Evolutionary conservation across 2,888 invertebrate species (phyloP).

Genomic region (Lamellibrachia satsuma): DNA sequence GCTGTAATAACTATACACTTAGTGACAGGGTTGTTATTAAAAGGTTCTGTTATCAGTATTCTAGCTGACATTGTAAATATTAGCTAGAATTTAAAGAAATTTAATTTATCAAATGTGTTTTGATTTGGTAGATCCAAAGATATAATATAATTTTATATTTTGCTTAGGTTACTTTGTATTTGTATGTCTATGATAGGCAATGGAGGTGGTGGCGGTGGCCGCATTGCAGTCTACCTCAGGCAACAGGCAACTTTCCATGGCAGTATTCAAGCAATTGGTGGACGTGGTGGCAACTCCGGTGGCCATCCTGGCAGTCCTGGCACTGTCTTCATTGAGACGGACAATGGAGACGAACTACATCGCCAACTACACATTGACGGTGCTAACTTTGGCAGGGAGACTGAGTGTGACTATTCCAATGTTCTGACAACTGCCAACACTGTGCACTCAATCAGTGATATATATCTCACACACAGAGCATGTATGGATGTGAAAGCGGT

Average conservation of each 20-base stretch:
- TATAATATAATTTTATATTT: too few relatives aligned
- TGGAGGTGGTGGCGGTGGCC: slow-evolving; percentile 45
- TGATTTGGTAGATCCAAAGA: neutral
- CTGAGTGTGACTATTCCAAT: neutral
- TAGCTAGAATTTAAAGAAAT: neutral
- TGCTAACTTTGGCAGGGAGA: neutral
- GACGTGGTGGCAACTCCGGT: slow-evolving; percentile 33
- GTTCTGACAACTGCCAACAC: neutral
- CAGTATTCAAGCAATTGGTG: slow-evolving; percentile 44
- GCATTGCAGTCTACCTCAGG: slow-evolving; percentile 44
- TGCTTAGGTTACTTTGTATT: neutral
- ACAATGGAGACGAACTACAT: neutral
- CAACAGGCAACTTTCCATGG: slow-evolving; percentile 45
- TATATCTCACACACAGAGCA: neutral
- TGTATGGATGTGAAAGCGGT: neutral
- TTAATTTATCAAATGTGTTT: neutral
- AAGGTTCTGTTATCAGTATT: too few relatives aligned
- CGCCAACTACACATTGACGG: neutral
- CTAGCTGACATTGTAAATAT: neutral
- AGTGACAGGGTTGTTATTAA: neutral
- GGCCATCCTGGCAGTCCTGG: slow-evolving; percentile 40
- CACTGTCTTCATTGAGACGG: slow-evolving; percentile 33
- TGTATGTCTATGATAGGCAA: neutral
- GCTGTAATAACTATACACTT: neutral
- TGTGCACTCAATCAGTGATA: neutral